Percentiles rank a stretch among this genome's conserved stretches.
These are phyloP conservation scores for Crocallis elinguaria DNA, from an alignment of 2,888 invertebrate species.

Conservation along the genomic window DNA sequence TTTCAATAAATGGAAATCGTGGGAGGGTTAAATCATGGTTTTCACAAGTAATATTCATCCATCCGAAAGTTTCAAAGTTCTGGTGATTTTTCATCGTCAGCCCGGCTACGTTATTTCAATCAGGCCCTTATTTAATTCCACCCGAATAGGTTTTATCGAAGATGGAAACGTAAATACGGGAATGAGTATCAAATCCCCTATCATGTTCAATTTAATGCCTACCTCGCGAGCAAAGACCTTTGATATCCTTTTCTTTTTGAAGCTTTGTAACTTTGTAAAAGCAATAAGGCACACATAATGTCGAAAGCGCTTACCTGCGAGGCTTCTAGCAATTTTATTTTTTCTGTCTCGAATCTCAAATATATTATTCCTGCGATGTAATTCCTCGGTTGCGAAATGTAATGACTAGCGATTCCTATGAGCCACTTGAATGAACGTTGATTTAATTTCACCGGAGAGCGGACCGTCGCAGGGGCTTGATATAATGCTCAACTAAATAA, in stretches of 20 bases:
- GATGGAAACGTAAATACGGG: conserved; percentile 49
- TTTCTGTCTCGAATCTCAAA: conserved; percentile 22
- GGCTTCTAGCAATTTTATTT: conserved; percentile 19
- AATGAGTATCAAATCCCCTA: conserved; percentile 43
- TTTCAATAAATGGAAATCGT: conserved; percentile 32
- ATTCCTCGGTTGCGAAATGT: conserved; percentile 44
- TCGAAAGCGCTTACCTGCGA: conserved; percentile 11
- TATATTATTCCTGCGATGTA: conserved; percentile 36
- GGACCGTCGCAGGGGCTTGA: conserved; percentile 55
- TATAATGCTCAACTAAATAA: conserved; percentile 74
- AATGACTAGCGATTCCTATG: conserved; percentile 55
- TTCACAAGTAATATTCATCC: conserved; percentile 32
- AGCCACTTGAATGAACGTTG: conserved; percentile 63
- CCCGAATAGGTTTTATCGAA: conserved; percentile 46
- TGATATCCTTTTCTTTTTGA: conserved; percentile 43
- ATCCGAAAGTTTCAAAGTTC: conserved; percentile 37
- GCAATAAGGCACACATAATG: conserved; percentile 28
- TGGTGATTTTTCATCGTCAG: conserved; percentile 46
- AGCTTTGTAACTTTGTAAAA: conserved; percentile 38
- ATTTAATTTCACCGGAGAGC: conserved; percentile 67
- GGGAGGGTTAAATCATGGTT: conserved; percentile 33
- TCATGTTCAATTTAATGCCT: conserved; percentile 51
- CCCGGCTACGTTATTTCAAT: conserved; percentile 56
- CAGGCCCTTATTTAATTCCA: conserved; percentile 52
- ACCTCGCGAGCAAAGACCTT: conserved; percentile 42